Percentiles rank a stretch among this genome's conserved stretches.
These are phyloP conservation scores for Lacanobia oleracea DNA, from an alignment of 2,888 invertebrate species.

Conservation along the genomic window DNA sequence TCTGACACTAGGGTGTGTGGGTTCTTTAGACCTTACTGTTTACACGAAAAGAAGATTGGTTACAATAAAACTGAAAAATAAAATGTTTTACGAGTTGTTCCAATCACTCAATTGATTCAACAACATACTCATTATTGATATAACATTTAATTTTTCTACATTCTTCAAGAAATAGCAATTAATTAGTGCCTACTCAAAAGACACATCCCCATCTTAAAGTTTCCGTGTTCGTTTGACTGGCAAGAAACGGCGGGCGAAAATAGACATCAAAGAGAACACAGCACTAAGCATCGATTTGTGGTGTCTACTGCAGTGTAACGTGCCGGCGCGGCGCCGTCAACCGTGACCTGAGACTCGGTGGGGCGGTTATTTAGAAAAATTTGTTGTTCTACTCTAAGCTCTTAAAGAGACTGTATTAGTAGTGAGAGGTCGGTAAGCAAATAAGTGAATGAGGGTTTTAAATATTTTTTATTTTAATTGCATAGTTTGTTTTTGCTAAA, in stretches of 20 bases:
- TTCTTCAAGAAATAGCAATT: too few relatives aligned
- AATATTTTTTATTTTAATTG: not conserved
- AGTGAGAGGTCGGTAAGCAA: not conserved
- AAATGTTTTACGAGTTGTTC: too few relatives aligned
- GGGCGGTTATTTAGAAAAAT: slow-evolving; percentile 34
- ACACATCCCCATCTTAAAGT: slow-evolving; percentile 18
- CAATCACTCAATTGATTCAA: not conserved
- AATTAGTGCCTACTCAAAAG: not conserved
- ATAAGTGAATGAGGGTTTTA: not conserved
- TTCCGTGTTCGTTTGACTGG: slow-evolving; percentile 46
- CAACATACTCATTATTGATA: not conserved
- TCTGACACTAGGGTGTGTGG: too few relatives aligned
- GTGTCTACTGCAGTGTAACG: slow-evolving; percentile 55
- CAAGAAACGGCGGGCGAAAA: slow-evolving; percentile 33
- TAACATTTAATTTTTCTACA: too few relatives aligned
- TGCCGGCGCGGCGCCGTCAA: slow-evolving; percentile 24
- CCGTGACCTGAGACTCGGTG: slow-evolving; percentile 26
- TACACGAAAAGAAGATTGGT: too few relatives aligned
- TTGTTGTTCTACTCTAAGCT: slow-evolving; percentile 19
- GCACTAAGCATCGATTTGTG: slow-evolving; percentile 54
- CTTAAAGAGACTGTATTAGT: not conserved
- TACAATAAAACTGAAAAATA: too few relatives aligned
- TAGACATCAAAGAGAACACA: slow-evolving; percentile 60
- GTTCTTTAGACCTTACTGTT: too few relatives aligned
- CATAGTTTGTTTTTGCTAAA: too few relatives aligned